Evolutionary conservation across 2,113 vertebrate species (phyloP), one percentile per base, ranked within the genome.

Genomic region (Hucho hucho): DNA sequence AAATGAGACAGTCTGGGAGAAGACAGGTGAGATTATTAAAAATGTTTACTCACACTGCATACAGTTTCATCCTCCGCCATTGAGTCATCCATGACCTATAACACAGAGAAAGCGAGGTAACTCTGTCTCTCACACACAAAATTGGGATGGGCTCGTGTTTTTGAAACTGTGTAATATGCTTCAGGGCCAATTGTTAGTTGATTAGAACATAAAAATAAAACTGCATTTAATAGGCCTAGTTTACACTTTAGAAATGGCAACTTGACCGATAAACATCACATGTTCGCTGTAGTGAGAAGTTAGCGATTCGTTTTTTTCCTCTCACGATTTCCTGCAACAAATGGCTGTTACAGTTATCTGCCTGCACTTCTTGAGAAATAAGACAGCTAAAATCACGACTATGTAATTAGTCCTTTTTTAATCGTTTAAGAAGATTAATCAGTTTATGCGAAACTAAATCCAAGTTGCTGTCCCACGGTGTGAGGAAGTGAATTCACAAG

Each of bases 61-160:
- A 58, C 37, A 18, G 47, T 25, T 3, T 85, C 81, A 14, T 87
- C 86, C 3, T 87, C 86, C 6, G 72, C 43, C 80, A 87, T 84
- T 26, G 78, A 77, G 24, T 87, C 86, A 53, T 87, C 86, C 58
- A 64, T 64, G 43, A 76, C 70, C 86, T 87, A 77, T 1, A 67
- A 72, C 77, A 58, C n/a, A 75, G 47, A 78, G 3, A 43, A 37
- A 78, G 73, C 37, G 69, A 72, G 6, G n/a, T 20, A 80, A 43
- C 37, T 49, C 14, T 18, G 6, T 22, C 28, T 53, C 28, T 16
- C 49, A 53, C 49, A 46, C 43, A 53, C 49, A 53, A 53, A 11
- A 43, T 53, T 53, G 49, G 49, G 49, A 16, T 53, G 49, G 49
- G 16, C 16, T 53, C 49, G 49, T 53, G 12, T 53, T 53, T 18